Conservation (phyloP, 2,797 vertebrate genomes). For the Eurystomus glaucurus region DNA sequence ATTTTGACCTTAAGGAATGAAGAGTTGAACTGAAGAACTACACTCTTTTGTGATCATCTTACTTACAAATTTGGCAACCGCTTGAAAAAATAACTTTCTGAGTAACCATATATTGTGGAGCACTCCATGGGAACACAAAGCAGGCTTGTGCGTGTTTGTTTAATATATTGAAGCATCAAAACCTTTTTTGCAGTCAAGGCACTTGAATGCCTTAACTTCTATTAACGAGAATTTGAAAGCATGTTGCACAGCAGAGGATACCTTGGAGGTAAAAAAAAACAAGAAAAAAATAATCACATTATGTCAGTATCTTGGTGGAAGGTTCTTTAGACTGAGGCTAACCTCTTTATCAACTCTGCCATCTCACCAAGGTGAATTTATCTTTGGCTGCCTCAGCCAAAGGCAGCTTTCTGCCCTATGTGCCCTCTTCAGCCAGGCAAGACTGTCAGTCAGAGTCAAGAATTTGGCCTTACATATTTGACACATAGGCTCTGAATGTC, state of each 20-base stretch:
- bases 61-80: not conserved
- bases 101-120: not conserved
- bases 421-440: not conserved
- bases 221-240: not conserved
- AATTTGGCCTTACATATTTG: conserved; percentile 35
- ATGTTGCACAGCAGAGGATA: not conserved
- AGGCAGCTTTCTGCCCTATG: not conserved
- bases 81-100: not conserved
- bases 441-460: conserved; percentile 5
- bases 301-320: not conserved
- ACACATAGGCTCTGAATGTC: conserved; percentile 50
- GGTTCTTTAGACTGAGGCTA: not conserved
- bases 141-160: not conserved
- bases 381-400: not conserved
- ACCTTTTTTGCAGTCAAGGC: not conserved
- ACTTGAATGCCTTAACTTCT: not conserved
- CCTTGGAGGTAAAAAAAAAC: not conserved
- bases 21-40: not conserved
- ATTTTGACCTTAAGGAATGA: not conserved
- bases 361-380: not conserved
- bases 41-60: not conserved
- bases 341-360: not conserved
- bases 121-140: not conserved
- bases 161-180: not conserved
- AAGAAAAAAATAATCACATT: not conserved